Conservation (phyloP, 2,113 vertebrate species). For the Planiliza haematocheilus region DNA sequence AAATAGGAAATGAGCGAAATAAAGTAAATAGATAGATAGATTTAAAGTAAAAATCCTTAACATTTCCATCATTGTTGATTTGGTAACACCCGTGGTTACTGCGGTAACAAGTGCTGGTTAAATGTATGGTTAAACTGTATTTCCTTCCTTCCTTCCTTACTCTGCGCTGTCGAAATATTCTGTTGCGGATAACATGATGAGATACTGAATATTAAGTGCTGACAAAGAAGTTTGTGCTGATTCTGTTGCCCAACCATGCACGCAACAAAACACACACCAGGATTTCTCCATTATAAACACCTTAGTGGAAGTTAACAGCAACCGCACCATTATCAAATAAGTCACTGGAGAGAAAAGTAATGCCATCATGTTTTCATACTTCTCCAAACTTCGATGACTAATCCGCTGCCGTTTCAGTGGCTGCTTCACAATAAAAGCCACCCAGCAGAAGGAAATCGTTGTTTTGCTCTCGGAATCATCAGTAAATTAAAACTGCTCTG, state of each 20-base stretch:
- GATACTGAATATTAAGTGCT: too few relatives aligned
- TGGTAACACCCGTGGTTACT: neutral
- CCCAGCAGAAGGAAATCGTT: too few relatives aligned
- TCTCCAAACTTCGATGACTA: neutral
- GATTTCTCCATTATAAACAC: too few relatives aligned
- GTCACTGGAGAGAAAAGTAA: neutral
- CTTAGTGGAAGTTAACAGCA: neutral
- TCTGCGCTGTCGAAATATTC: too few relatives aligned
- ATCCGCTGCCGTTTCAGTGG: neutral
- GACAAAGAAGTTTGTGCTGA: too few relatives aligned
- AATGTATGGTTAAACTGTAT: neutral
- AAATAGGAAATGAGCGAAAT: neutral
- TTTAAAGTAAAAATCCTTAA: neutral
- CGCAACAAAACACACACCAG: too few relatives aligned
- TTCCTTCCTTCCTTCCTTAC: neutral
- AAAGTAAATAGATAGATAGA: too few relatives aligned
- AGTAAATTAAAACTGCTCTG: too few relatives aligned
- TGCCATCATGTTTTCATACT: neutral
- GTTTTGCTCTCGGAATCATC: too few relatives aligned
- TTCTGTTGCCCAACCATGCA: too few relatives aligned
- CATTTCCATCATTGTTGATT: neutral
- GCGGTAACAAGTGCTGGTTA: too few relatives aligned
- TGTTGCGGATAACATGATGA: too few relatives aligned
- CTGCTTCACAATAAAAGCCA: neutral
- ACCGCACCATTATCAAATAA: neutral